These are phyloP conservation scores for Heliothis virescens DNA, from an alignment of 1,140 invertebrate species.

Conservation along the genomic window DNA sequence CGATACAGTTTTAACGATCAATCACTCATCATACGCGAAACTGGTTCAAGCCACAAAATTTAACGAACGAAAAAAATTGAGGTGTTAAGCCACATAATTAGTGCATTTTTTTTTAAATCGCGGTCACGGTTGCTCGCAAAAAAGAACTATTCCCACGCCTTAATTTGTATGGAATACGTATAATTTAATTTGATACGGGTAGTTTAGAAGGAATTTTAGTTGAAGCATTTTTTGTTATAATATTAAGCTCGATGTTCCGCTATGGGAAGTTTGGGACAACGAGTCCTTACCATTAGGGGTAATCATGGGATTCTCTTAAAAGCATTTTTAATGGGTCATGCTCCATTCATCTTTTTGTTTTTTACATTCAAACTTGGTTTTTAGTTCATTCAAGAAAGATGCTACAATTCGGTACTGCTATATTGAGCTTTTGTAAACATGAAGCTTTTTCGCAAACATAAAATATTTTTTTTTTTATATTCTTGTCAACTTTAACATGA, in stretches of 20 bases:
- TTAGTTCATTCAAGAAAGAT: too few species aligned
- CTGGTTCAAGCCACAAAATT: not conserved
- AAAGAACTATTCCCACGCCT: conserved; percentile 68
- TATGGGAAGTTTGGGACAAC: not conserved
- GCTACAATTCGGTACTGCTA: too few species aligned
- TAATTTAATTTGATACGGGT: conserved; percentile 73
- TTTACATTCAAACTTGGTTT: too few species aligned
- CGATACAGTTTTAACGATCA: not conserved
- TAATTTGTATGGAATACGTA: conserved; percentile 70
- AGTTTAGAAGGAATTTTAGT: conserved; percentile 56
- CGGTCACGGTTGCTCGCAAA: conserved; percentile 42
- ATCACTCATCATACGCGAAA: not conserved
- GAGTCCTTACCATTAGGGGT: conserved; percentile 21
- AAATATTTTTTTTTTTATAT: too few species aligned
- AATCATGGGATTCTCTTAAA: not conserved
- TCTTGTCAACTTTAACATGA: too few species aligned
- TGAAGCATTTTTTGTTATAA: conserved; percentile 33
- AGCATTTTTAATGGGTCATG: conserved; percentile 17
- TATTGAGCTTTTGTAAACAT: too few species aligned
- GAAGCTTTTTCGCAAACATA: too few species aligned
- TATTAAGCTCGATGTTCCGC: conserved; percentile 39
- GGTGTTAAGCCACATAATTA: conserved; percentile 36
- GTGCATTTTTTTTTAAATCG: conserved; percentile 43
- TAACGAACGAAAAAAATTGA: not conserved
- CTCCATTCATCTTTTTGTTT: conserved; percentile 23